phyloP scores from a whole-genome alignment of 2,797 vertebrate species.

The Glyptemys insculpta region DNA sequence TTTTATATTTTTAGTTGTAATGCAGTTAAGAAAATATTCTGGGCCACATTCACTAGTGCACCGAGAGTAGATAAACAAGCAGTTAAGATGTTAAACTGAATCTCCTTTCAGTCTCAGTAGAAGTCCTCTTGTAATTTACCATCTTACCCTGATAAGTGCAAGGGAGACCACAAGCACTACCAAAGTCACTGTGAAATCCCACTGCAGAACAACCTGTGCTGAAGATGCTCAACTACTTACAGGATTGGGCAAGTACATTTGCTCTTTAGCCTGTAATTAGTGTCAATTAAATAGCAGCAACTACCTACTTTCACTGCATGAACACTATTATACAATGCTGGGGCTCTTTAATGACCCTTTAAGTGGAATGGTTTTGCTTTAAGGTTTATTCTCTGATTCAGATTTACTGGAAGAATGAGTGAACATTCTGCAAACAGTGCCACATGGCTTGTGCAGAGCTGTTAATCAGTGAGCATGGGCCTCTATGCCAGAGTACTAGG shows the following conservation, averaged over 20 bases:
- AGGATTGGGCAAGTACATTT: background rate
- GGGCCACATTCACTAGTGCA: background rate
- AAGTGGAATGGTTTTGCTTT: background rate
- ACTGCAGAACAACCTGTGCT: rapidly evolving
- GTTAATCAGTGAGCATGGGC: background rate
- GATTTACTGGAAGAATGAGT: rapidly evolving
- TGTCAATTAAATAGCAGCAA: background rate
- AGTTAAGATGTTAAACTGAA: background rate
- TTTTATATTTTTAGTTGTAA: background rate
- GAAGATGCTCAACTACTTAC: background rate
- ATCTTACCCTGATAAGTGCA: background rate
- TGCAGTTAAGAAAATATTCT: conserved; percentile 1
- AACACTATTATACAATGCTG: background rate
- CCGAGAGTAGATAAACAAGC: background rate
- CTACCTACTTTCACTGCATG: background rate
- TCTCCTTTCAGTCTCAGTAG: background rate
- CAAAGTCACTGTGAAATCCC: background rate
- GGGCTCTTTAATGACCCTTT: background rate
- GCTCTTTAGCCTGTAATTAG: background rate
- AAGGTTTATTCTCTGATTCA: background rate
- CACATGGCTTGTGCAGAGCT: background rate
- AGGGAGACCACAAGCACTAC: background rate
- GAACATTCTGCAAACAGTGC: background rate
- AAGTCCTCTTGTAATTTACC: background rate
- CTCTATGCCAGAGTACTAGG: rapidly evolving